A percentile compares a stretch with the other conserved stretches of the same genome.
These are phyloP conservation scores for Heteromyza rotundicornis DNA, from an alignment of 2,888 invertebrate species.

Conservation along the genomic window DNA sequence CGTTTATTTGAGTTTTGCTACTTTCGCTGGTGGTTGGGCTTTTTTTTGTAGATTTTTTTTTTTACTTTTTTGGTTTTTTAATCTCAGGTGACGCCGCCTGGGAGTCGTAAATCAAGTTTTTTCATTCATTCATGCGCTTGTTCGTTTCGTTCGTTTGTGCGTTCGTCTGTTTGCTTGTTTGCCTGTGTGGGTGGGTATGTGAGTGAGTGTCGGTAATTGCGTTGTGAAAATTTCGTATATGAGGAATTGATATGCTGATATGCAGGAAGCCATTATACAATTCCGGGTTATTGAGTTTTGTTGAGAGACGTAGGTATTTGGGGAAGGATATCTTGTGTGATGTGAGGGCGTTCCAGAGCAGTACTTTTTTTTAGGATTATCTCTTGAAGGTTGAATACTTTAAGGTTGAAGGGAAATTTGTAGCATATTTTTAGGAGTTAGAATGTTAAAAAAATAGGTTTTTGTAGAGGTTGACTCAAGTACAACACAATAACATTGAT, in stretches of 20 bases:
- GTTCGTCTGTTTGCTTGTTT: not conserved
- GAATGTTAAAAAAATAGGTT: no score
- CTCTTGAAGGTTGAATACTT: no score
- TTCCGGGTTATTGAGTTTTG: slow-evolving; percentile 4
- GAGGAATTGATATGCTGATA: slow-evolving; percentile 49
- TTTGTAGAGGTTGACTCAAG: no score
- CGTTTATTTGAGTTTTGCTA: slow-evolving; percentile 48
- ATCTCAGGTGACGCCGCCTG: slow-evolving; percentile 62
- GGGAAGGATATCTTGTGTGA: no score
- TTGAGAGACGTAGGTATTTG: no score
- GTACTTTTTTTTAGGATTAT: no score
- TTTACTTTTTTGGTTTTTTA: slow-evolving; percentile 50
- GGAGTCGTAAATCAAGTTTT: slow-evolving; percentile 57
- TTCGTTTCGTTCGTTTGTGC: slow-evolving; percentile 13
- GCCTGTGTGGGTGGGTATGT: not conserved
- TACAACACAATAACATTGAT: no score
- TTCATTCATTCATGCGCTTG: no score
- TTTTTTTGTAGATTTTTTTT: slow-evolving; percentile 13
- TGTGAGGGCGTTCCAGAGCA: no score
- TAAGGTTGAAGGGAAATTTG: no score
- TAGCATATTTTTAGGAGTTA: no score
- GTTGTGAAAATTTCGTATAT: slow-evolving; percentile 7
- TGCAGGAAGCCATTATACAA: slow-evolving; percentile 18
- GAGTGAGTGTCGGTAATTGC: not conserved
- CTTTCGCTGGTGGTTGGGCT: slow-evolving; percentile 25